Percentiles rank a stretch among this genome's conserved stretches.
phyloP scores from a whole-genome alignment of 2,797 vertebrate genomes.

The Gymnothorax javanicus region DNA sequence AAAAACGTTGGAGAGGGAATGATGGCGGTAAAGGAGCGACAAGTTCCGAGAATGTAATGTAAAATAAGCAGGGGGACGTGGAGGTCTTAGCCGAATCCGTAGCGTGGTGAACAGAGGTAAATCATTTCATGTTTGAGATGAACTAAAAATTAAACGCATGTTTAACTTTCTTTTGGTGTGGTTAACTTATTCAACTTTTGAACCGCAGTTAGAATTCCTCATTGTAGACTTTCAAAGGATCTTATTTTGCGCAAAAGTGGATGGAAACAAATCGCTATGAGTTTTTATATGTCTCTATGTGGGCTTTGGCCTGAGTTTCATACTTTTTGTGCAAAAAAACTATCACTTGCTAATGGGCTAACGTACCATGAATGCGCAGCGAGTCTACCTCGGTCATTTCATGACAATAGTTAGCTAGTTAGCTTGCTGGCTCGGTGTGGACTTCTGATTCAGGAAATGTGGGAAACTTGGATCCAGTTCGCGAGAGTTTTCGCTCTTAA shows the following conservation, averaged over 20 bases:
- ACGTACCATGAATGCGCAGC: not conserved
- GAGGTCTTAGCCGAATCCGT: conserved; percentile 39
- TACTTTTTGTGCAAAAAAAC: not conserved
- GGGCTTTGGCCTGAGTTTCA: not conserved
- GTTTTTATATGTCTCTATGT: not conserved
- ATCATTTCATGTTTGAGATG: conserved; percentile 29
- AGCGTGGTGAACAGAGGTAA: conserved; percentile 57
- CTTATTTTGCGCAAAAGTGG: conserved; percentile 11
- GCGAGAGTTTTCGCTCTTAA: too few relatives aligned
- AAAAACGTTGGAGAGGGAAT: conserved; percentile 61
- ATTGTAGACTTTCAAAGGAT: conserved; percentile 6
- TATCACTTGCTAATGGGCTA: not conserved
- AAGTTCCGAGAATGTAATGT: conserved; percentile 62
- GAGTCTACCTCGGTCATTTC: not conserved
- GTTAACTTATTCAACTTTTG: not conserved
- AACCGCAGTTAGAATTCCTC: not conserved
- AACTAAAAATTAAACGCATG: not conserved
- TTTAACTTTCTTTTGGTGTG: not conserved
- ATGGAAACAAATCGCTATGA: not conserved
- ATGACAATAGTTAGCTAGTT: not conserved
- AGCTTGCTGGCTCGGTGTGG: conserved; percentile 14
- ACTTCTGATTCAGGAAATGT: conserved; percentile 30
- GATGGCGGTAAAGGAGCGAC: conserved; percentile 73
- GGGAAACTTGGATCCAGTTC: too few relatives aligned
- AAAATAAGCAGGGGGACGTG: conserved; percentile 23